phyloP scores from a whole-genome alignment of 2,797 vertebrate genomes.

The Echiichthys vipera region DNA sequence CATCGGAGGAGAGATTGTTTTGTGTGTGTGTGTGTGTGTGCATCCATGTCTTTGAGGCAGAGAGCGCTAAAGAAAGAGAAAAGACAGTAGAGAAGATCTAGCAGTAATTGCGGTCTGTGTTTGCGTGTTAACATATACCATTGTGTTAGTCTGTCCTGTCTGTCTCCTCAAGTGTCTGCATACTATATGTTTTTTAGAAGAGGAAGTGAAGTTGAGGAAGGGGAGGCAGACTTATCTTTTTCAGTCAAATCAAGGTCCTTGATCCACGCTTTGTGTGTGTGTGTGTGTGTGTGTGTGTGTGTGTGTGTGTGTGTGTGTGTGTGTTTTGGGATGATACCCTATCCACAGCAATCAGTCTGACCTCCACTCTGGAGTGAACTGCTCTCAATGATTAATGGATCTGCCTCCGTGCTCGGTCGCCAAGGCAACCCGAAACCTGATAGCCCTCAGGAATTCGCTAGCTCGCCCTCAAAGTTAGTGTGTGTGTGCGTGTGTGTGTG shows the following conservation, averaged over 20 bases:
- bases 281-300: conserved; percentile 79
- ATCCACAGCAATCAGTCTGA: conserved; percentile 99
- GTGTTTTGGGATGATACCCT: conserved; percentile 94
- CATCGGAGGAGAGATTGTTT: conserved; percentile 78
- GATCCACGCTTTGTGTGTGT: conserved; percentile 78
- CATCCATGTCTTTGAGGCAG: conserved; percentile 6
- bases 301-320: conserved; percentile 59
- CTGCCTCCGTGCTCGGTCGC: conserved; percentile 97
- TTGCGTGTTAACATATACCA: conserved; percentile 6
- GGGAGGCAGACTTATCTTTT: conserved; percentile 89
- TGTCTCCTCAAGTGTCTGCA: not conserved
- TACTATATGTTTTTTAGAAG: conserved; percentile 11
- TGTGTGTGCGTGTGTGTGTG: conserved; percentile 51
- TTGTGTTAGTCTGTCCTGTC: not conserved
- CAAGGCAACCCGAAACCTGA: conserved; percentile 98
- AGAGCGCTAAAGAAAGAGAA: conserved; percentile 36
- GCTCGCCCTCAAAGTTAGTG: conserved; percentile 80
- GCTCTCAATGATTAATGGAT: conserved; percentile 99
- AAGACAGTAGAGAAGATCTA: conserved; percentile 1
- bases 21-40: conserved; percentile 32
- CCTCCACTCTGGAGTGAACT: conserved; percentile 94
- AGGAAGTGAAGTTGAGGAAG: conserved; percentile 25
- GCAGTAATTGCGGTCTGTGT: not conserved
- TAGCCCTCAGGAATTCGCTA: conserved; percentile 96
- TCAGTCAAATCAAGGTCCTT: conserved; percentile 92